Conservation (phyloP, 2,113 vertebrate species). For the Sphyrna mokarran region DNA sequence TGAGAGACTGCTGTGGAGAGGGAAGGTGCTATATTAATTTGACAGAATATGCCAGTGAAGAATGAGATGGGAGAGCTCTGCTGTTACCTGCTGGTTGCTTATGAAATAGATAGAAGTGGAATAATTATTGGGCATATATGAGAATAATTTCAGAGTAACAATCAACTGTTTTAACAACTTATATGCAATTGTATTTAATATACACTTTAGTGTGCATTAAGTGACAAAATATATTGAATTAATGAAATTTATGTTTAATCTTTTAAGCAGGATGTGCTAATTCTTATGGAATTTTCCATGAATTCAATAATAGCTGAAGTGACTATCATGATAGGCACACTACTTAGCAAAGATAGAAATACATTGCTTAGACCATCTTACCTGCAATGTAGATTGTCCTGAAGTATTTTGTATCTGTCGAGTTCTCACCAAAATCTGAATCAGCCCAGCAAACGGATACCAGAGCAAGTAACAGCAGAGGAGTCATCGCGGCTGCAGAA, state of each 20-base stretch:
- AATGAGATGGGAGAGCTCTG: background rate
- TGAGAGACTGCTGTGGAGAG: conserved; percentile 6
- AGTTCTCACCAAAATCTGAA: conserved; percentile 57
- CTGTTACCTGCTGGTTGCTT: background rate
- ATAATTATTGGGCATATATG: background rate
- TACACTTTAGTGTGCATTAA: background rate
- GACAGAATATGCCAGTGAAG: background rate
- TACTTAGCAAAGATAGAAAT: background rate
- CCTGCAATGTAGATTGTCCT: conserved; percentile 82
- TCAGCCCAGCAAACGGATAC: conserved; percentile 73
- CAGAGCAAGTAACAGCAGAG: conserved; percentile 73
- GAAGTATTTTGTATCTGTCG: conserved; percentile 60
- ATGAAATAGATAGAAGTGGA: background rate
- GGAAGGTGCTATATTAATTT: conserved; percentile 7
- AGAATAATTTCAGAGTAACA: background rate
- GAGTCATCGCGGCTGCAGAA: conserved; percentile 66
- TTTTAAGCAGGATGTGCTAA: background rate
- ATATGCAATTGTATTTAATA: background rate
- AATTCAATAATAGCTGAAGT: background rate
- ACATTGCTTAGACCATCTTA: conserved; percentile 54
- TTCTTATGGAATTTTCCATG: background rate
- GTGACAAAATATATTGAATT: background rate
- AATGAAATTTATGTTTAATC: background rate
- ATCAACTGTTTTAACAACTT: background rate
- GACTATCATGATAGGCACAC: background rate